Evolutionary conservation across 2,113 vertebrate genomes (phyloP).

Genomic region (Nibea albiflora): DNA sequence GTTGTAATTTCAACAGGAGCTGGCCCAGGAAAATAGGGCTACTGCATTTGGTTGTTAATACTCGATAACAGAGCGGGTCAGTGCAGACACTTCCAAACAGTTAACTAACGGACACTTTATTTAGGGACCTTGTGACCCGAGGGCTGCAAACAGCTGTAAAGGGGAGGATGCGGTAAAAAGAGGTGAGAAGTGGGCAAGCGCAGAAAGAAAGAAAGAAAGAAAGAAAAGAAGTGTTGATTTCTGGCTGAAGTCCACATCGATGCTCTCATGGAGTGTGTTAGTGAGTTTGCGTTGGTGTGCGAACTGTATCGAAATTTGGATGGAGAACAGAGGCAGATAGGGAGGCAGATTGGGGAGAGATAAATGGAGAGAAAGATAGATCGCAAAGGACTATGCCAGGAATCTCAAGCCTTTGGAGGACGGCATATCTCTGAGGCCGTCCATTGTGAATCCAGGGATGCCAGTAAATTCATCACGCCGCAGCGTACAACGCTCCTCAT

Average conservation of each 20-base stretch:
- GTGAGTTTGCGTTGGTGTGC: constrained; percentile 42
- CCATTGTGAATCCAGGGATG: constrained; percentile 38
- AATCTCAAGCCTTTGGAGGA: constrained; percentile 40
- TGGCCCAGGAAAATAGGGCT: constrained; percentile 43
- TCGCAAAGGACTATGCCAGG: constrained; percentile 44
- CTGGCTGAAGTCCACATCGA: constrained; percentile 35
- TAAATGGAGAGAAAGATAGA: constrained; percentile 43
- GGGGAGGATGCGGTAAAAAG: constrained; percentile 19
- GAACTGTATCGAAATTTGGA: constrained; percentile 55
- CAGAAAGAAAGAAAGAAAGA: neutral
- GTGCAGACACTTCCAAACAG: constrained; percentile 6
- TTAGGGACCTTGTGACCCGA: constrained; percentile 4
- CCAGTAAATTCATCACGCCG: constrained; percentile 58
- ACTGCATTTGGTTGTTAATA: constrained; percentile 65
- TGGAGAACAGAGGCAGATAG: constrained; percentile 42
- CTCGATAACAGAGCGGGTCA: constrained; percentile 44
- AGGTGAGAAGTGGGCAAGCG: neutral
- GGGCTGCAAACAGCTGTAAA: constrained; percentile 8
- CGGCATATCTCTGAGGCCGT: constrained; percentile 29
- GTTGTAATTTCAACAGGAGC: constrained; percentile 66
- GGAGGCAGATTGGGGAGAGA: constrained; percentile 50
- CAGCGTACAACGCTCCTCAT: constrained; percentile 36
- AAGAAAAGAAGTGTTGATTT: constrained; percentile 21
- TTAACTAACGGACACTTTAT: constrained; percentile 21
- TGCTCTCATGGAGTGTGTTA: constrained; percentile 28